Base-by-base conservation (phyloP, 2,797 vertebrate genomes). In the Oryzias sinensis region DNA sequence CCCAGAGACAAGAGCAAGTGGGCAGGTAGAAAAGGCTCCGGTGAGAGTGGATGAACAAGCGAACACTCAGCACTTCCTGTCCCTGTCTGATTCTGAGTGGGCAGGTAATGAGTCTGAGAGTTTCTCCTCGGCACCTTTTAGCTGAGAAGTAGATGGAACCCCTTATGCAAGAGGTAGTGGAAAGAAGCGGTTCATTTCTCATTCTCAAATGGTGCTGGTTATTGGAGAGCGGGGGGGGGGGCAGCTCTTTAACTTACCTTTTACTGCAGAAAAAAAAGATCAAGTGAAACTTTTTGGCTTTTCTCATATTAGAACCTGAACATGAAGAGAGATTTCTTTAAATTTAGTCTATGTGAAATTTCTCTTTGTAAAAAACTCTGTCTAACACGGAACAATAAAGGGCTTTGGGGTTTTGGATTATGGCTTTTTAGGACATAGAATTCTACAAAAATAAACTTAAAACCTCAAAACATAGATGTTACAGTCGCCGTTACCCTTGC, bases 21-120 rank as follows among this genome's bases (percentile, higher is more conserved):
- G 85, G 87, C 83, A 81, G 77, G 74, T 77, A 83, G 77, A 68
- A 78, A 76, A 81, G 77, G 55, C 53, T 81, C 82, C 77, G 83
- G 60, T 51, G 74, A 87, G 84, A 82, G 81, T 56, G 66, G 80
- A 82, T 82, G 81, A 85, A 87, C 85, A 88, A 85, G 88, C 71
- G 88, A 87, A 77, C 82, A 84, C 79, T 83, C 81, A 74, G 68
- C 51, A 9, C 63, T 72, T 71, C 63, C 73, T 46, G 51, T 82
- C 79, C 81, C 81, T 73, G 73, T 71, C 69, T 59, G 62, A 70
- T 70, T 80, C 59, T 81, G 85, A 76, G 88, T 88, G 84, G 88
- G 88, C 70, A 65, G 87, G 67, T 89, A 88, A 90, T 88, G 80
- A 87, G 88, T 83, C 81, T 88, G 74, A 86, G 80, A 83, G 85